Evolutionary conservation across 2,113 vertebrate species (phyloP), one percentile per base, ranked within the genome.

Genomic region (Meles meles): DNA sequence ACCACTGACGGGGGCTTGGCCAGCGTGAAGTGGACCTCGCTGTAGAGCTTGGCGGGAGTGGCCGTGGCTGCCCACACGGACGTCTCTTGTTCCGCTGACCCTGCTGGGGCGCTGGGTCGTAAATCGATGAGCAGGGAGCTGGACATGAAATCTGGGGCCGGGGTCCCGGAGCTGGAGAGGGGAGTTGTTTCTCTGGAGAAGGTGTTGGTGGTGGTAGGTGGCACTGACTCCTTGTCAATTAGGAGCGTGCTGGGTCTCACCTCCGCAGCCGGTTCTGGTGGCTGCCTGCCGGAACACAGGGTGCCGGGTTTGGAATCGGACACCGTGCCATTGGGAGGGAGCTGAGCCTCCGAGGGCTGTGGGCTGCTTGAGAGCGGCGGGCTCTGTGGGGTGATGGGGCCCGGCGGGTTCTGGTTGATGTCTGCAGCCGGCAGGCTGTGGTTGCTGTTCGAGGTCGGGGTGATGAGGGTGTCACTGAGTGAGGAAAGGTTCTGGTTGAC

Each of bases 1-100:
- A 98, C 98, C 98, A 99, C 99, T 0, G 99, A 92, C 0, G 96
- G 97, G 14, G 99, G 98, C 94, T 99, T 99, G 93, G 99, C 98
- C 96, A 99, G 97, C 0, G 99, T 99, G 95, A 99, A 98, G 81
- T 99, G 99, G 31, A 99, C 98, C 96, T 99, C 99, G 0, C 98
- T 99, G 94, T 98, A 99, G 55, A 98, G 98, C 95, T 98, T 98
- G 91, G 90, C 88, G 81, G 42, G 97, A 0, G 17, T 55, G 37
- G 34, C 81, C 55, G 86, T 0, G 0, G 87, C 29, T 21, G 52
- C 59, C 0, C 10, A 84, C 6, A 69, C 72, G 2, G 93, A 5
- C 10, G 27, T 39, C 94, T 97, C 97, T 7, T 86, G 97, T 37
- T 97, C 98, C 13, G 76, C 69, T 21, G 96, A 42, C 20, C 31